phyloP scores from a whole-genome alignment of 2,113 vertebrate genomes.

The Cyphotilapia sp. region DNA sequence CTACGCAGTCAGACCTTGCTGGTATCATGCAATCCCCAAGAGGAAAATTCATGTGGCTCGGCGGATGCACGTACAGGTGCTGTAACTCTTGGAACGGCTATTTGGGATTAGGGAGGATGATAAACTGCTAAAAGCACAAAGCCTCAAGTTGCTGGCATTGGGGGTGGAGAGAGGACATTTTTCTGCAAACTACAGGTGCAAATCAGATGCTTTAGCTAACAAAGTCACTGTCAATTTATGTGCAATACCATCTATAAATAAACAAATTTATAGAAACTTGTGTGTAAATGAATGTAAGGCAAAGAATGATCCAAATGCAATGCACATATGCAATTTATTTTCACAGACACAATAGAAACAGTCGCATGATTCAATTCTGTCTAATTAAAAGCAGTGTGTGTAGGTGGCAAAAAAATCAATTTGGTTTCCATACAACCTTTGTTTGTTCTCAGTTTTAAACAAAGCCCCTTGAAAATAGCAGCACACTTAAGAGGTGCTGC shows the following conservation, averaged over 20 bases:
- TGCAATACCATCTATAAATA: background rate
- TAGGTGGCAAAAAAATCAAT: background rate
- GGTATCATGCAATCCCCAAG: slow-evolving; percentile 34
- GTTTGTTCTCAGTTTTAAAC: background rate
- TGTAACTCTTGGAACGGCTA: slow-evolving; percentile 28
- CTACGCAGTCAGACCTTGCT: slow-evolving; percentile 32
- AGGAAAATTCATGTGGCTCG: slow-evolving; percentile 9
- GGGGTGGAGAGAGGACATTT: background rate
- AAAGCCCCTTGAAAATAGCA: background rate
- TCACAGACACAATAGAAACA: background rate
- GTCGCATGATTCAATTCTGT: background rate
- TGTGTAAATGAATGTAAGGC: background rate
- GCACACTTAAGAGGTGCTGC: background rate
- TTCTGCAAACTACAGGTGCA: background rate
- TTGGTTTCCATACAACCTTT: background rate
- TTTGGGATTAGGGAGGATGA: slow-evolving; percentile 36
- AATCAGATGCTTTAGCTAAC: background rate
- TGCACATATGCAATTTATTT: background rate
- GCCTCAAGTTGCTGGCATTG: background rate
- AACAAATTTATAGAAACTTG: background rate
- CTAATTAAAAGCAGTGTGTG: slow-evolving; percentile 1
- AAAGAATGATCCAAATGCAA: background rate
- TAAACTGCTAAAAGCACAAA: slow-evolving; percentile 28
- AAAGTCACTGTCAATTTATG: background rate
- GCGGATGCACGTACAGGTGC: slow-evolving; percentile 17